Evolutionary conservation across 2,888 invertebrate species (phyloP).

Genomic region (Pseudanteris insignis): DNA sequence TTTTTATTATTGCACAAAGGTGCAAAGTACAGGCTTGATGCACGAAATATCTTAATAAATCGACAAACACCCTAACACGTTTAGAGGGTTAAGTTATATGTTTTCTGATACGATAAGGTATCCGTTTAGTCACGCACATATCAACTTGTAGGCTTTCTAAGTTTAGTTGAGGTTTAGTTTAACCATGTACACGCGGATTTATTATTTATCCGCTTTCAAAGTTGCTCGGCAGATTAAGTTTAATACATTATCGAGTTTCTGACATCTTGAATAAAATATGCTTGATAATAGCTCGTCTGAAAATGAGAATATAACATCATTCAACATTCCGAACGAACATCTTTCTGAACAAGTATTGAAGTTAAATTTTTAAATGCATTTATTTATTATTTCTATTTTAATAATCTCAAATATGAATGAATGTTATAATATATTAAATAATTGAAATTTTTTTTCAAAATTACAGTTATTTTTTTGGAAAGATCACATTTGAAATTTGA

Average conservation of each 20-base stretch:
- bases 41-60: constrained; percentile 28
- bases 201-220: constrained; percentile 32
- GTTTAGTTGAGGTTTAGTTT: constrained; percentile 36
- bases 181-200: constrained; percentile 28
- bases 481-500: too few species aligned
- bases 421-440: too few species aligned
- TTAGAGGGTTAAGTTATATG: constrained; percentile 37
- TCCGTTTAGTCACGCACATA: constrained; percentile 41
- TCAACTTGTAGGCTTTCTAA: constrained; percentile 36
- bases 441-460: too few species aligned
- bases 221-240: constrained; percentile 23
- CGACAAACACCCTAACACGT: constrained; percentile 21
- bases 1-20: too few species aligned
- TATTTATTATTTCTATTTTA: too few species aligned
- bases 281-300: constrained; percentile 9
- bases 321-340: too few species aligned
- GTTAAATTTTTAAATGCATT: too few species aligned
- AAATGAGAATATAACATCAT: too few species aligned
- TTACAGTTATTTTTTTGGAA: too few species aligned
- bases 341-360: too few species aligned
- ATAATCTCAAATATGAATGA: too few species aligned
- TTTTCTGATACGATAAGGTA: constrained; percentile 37
- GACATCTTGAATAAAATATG: constrained; percentile 16
- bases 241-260: constrained; percentile 21
- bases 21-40: constrained; percentile 20